Evolutionary conservation across 2,113 vertebrate genomes (phyloP), one percentile per base, ranked within the genome.

Genomic region (Hyperopisus bebe): DNA sequence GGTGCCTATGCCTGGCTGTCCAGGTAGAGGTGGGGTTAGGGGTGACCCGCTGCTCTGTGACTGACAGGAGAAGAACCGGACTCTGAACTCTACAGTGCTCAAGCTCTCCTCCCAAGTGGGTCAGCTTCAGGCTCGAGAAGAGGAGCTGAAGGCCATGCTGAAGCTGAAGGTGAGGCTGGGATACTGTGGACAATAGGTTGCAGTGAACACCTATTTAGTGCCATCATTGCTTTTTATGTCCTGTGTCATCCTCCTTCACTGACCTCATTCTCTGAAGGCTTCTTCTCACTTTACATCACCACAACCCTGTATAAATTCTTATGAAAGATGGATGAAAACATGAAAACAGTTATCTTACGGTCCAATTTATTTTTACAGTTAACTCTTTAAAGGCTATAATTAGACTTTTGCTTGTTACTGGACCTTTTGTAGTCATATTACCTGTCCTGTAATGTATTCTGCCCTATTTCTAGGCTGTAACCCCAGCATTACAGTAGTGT

Each of bases 91-190:
- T 90, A 97, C 96, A 0, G 58, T 98, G 87, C 91, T 94, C 92
- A 94, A 96, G 35, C 95, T 98, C 83, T 98, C 97, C 84, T 93
- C 95, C 77, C 97, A 96, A 87, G 93, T 96, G 51, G 97, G 97
- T 66, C 97, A 96, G 50, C 92, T 98, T 89, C 96, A 98, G 91
- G 97, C 95, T 0, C 96, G 96, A n/a, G 97, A 98, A 82, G 97
- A 98, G 93, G 96, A 97, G 53, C 96, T 98, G 39, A 94, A 96
- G 15, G 95, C 96, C 0, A 96, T 96, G 95, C 96, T 98, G 66
- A 96, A 95, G 90, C 94, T 97, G 15, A 98, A 98, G 97, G 98
- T 98, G 94, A 93, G 35, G n/a, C 0, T n/a, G 7, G 6, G 2
- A 19, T 27, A 42, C 27, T 24, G 21, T 87, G 44, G 0, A 2